Conservation (phyloP, 2,888 invertebrate genomes). For the Drosophila crucigera region DNA sequence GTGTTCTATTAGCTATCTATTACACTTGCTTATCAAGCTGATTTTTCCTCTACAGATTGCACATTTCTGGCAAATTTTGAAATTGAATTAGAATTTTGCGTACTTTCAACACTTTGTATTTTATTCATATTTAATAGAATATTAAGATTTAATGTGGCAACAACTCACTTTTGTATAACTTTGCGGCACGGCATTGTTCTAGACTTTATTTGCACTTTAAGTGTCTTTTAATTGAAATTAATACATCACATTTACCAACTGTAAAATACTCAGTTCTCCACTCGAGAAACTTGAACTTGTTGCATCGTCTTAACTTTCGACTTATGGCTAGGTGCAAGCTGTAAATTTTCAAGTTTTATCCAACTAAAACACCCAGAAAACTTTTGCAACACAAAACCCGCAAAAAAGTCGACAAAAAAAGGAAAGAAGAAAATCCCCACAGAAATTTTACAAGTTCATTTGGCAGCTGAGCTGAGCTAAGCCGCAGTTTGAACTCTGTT, state of each 20-base stretch:
- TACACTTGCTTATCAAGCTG: not conserved
- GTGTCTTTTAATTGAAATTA: conserved; percentile 54
- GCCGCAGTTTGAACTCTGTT: conserved; percentile 46
- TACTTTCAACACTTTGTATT: not conserved
- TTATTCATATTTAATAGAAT: not conserved
- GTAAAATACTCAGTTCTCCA: not conserved
- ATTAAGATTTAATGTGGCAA: not conserved
- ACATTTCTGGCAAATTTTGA: not conserved
- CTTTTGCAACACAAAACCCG: conserved; percentile 42
- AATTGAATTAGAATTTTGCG: not conserved
- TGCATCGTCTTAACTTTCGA: conserved; percentile 43
- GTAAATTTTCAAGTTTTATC: conserved; percentile 56
- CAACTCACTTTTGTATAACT: conserved; percentile 8
- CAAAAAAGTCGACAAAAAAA: conserved; percentile 14
- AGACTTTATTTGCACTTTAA: conserved; percentile 18
- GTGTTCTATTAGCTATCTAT: conserved; percentile 30
- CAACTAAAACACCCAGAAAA: conserved; percentile 38
- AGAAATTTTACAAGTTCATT: conserved; percentile 63
- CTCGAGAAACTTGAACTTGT: conserved; percentile 47
- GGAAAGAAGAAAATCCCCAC: conserved; percentile 22
- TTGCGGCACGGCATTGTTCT: not conserved
- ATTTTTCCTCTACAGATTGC: not conserved
- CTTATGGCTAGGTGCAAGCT: conserved; percentile 49
- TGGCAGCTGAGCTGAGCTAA: conserved; percentile 50
- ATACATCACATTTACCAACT: conserved; percentile 30